Conservation (phyloP, 92 coral and sea anemone species). For the Siderastrea radians region DNA sequence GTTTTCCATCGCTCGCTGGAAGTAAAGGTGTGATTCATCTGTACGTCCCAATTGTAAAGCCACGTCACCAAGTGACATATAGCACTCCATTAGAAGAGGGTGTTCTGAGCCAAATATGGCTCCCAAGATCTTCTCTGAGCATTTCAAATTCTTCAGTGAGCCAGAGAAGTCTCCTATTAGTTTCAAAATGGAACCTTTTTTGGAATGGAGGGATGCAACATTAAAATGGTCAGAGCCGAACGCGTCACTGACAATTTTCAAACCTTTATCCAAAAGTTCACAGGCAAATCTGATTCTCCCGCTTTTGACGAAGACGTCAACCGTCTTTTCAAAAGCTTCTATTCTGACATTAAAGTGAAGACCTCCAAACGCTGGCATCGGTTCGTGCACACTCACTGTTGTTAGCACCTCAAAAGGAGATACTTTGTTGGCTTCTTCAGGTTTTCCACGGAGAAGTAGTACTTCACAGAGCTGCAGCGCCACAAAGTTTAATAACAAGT, state of each 20-base stretch:
- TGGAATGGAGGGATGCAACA: slow-evolving; percentile 4
- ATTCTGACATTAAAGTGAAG: slow-evolving; percentile 11
- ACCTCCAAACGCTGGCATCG: neutral
- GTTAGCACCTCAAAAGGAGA: neutral
- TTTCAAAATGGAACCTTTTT: neutral
- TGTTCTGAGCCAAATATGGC: neutral
- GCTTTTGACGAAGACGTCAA: neutral
- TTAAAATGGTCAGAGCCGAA: neutral
- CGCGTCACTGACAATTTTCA: neutral
- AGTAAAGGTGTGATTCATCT: slow-evolving; percentile 3
- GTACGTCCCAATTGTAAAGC: neutral
- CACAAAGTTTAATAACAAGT: neutral
- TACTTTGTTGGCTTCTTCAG: neutral
- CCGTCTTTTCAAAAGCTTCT: neutral
- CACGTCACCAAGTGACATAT: neutral
- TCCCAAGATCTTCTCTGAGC: neutral
- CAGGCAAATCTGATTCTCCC: neutral
- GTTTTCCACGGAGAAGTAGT: neutral
- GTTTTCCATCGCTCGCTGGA: slow-evolving; percentile 21
- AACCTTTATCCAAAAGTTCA: neutral
- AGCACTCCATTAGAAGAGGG: slow-evolving; percentile 7
- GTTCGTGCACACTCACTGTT: neutral
- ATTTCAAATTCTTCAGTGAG: neutral
- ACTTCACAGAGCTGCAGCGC: neutral
- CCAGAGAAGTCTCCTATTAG: neutral